These are phyloP conservation scores for Lemur catta DNA, from an alignment of 2,797 vertebrate genomes.

Conservation along the genomic window DNA sequence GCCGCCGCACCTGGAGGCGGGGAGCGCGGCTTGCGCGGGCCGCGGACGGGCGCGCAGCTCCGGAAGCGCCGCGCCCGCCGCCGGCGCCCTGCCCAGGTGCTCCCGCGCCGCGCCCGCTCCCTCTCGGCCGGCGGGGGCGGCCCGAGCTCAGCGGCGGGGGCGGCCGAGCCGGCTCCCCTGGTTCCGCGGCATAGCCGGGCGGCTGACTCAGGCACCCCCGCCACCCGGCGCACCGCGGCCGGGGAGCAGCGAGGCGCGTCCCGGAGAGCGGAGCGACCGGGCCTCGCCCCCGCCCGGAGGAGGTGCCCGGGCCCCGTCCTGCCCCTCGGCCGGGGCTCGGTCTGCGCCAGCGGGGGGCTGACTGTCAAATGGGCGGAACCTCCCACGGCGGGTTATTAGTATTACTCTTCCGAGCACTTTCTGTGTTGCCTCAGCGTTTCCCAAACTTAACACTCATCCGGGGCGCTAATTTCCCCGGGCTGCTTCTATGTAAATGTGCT, in stretches of 20 bases:
- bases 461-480: not conserved
- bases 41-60: not conserved
- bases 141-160: constrained; percentile 29
- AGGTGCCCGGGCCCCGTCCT: not conserved
- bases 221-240: not conserved
- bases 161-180: constrained; percentile 56
- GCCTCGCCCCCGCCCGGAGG: not conserved
- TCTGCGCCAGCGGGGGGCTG: fast-evolving
- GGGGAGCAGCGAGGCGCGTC: not conserved
- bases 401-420: not conserved
- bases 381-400: not conserved
- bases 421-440: not conserved
- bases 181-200: constrained; percentile 60
- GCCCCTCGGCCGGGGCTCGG: fast-evolving
- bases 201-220: constrained; percentile 67
- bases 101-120: not conserved
- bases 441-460: not conserved
- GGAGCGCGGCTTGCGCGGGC: not conserved
- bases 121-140: constrained; percentile 41
- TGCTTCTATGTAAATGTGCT: not conserved
- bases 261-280: fast-evolving
- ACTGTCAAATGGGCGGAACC: not conserved
- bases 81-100: not conserved
- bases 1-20: constrained; percentile 64
- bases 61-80: constrained; percentile 17